Conservation (phyloP, 1,140 invertebrate genomes). For the Aporrectodea caliginosa region DNA sequence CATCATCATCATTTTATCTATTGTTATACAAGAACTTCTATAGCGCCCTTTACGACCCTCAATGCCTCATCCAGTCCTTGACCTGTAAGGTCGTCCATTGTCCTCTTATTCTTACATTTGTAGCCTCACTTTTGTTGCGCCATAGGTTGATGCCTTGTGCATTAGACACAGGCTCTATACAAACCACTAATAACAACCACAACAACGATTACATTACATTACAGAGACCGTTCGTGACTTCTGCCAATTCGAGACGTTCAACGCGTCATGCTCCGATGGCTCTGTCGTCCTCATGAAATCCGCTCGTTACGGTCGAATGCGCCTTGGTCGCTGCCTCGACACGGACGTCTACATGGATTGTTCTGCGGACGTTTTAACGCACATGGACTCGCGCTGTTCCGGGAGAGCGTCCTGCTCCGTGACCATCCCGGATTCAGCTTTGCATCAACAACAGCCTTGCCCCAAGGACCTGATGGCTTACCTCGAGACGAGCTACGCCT, state of each 20-base stretch:
- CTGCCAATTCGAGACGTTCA: too few species aligned
- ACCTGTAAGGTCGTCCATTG: not conserved
- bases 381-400: conserved; percentile 15
- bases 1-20: too few species aligned
- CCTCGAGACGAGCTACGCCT: conserved; percentile 8
- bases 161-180: not conserved
- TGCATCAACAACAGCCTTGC: not conserved
- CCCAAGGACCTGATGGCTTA: conserved; percentile 12
- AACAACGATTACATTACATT: not conserved
- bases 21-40: too few species aligned
- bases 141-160: too few species aligned
- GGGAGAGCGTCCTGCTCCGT: not conserved
- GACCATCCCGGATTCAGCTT: conserved; percentile 4
- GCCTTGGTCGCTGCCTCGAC: not conserved
- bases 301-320: conserved; percentile 17
- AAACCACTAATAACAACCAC: not conserved
- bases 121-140: too few species aligned
- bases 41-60: too few species aligned
- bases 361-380: not conserved
- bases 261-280: not conserved
- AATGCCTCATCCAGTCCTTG: too few species aligned
- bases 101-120: not conserved
- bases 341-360: conserved; percentile 14
- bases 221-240: not conserved
- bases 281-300: conserved; percentile 18